Base-by-base conservation (phyloP, 2,797 vertebrate species). In the Hephaestus fuliginosus region DNA sequence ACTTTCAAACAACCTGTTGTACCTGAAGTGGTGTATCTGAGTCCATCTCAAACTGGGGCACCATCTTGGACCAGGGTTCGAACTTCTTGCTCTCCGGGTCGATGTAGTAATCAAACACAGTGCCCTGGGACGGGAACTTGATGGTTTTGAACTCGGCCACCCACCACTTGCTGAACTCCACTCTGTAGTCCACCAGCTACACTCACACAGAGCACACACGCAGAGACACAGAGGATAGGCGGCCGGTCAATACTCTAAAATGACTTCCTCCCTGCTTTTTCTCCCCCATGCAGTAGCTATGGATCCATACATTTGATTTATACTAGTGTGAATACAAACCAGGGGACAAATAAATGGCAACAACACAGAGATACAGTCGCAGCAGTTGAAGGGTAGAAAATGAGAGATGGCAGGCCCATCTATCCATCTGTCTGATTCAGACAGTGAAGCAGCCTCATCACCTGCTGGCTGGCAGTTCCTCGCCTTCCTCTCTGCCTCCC, bases 111-210 rank as follows among this genome's bases (percentile, higher is more conserved):
- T 99, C 98, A 77, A 99, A 99, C 81, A 99, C 93, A 0, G 97
- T 99, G 82, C 97, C 97, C 69, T 98, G 97, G 67, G 97, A 96
- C 2, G 98, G 98, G 87, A 99, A 99, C 95, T 98, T 99, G 93
- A 99, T 92, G 11, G 96, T 96, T 95, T 97, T 99, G 94, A 99
- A 99, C 92, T 98, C 95, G 0, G 95, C 88, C 84, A 97, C 92
- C 98, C 98, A 99, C 98, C 98, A 99, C 87, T 98, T 99, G 93
- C 98, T 99, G 95, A 99, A 99, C 90, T 99, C 97, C 84, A 96
- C 93, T 93, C 96, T 96, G 94, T 97, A 96, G 92, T 99, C 97
- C 58, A 98, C 89, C 20, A 98, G 95, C 98, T 99, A 88, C 10
- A 80, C 43, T 68, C 86, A 88, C 73, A 82, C 70, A 89, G 57